A percentile compares a stretch with the other conserved stretches of the same genome.
Evolutionary conservation across 2,888 invertebrate species (phyloP).

Genomic region (Erpobdella octoculata): DNA sequence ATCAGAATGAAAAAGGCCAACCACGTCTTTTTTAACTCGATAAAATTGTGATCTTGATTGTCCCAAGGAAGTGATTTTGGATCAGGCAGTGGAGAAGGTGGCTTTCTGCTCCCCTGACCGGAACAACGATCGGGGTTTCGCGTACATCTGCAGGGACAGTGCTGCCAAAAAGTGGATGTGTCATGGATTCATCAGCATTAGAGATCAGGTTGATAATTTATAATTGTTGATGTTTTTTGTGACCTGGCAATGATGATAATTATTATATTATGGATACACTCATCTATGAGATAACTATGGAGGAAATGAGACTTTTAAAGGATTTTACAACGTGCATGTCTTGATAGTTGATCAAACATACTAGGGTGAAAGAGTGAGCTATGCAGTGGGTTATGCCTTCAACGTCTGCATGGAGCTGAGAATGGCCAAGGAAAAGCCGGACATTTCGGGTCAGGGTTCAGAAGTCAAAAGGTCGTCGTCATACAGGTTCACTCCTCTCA

Average conservation of each 20-base stretch:
- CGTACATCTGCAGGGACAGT: slow-evolving; percentile 96
- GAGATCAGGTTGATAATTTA: slow-evolving; percentile 68
- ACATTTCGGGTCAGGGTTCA: slow-evolving; percentile 45
- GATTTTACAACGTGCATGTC: too few species aligned
- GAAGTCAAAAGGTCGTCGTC: slow-evolving; percentile 88
- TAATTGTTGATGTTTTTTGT: too few species aligned
- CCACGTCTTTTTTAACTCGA: too few species aligned
- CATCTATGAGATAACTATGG: background rate
- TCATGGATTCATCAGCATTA: slow-evolving; percentile 89
- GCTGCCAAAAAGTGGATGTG: slow-evolving; percentile 99
- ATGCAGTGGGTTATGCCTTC: slow-evolving; percentile 98
- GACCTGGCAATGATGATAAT: background rate
- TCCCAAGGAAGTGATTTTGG: slow-evolving; percentile 77
- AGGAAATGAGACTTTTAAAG: too few species aligned
- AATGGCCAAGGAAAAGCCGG: slow-evolving; percentile 88
- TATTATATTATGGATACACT: background rate
- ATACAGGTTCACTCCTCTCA: slow-evolving; percentile 70
- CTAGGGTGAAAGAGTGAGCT: slow-evolving; percentile 88
- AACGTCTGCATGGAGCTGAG: slow-evolving; percentile 94
- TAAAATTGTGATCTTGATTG: too few species aligned
- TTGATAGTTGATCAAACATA: too few species aligned
- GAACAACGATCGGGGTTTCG: slow-evolving; percentile 92
- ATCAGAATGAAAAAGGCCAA: too few species aligned
- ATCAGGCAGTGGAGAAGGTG: slow-evolving; percentile 98
- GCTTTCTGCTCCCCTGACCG: slow-evolving; percentile 98